Evolutionary conservation across 2,113 vertebrate species (phyloP).

Genomic region (Corythornis vintsioides): DNA sequence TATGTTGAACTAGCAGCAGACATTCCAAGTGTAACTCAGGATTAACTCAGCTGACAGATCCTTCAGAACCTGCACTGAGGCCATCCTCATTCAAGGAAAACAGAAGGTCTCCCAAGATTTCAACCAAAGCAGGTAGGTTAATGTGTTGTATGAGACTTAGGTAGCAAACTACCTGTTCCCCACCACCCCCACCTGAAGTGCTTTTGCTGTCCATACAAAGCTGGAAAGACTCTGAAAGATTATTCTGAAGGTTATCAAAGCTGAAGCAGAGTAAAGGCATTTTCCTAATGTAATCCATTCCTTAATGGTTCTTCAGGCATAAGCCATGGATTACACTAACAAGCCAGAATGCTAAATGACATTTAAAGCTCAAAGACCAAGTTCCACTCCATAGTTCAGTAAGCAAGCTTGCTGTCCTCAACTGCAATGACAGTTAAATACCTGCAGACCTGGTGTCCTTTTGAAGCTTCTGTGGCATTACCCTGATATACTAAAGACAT

Average conservation of each 20-base stretch:
- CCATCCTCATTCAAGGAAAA: neutral
- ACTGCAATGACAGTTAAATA: neutral
- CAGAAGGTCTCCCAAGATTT: neutral
- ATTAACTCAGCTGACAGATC: neutral
- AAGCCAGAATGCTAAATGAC: neutral
- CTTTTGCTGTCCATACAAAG: neutral
- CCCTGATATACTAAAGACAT: neutral
- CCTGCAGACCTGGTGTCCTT: neutral
- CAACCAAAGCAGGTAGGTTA: neutral
- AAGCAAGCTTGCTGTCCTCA: neutral
- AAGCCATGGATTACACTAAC: neutral
- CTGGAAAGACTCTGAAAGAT: neutral
- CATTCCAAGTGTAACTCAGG: neutral
- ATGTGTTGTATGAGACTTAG: neutral
- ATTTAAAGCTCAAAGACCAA: neutral
- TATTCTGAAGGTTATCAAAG: slow-evolving; percentile 1
- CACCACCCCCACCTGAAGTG: neutral
- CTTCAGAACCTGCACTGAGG: neutral
- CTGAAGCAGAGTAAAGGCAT: neutral
- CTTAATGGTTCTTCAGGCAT: neutral
- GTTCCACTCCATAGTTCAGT: neutral
- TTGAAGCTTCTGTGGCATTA: neutral
- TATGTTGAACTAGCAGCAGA: neutral
- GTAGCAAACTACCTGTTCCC: neutral
- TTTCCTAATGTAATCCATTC: neutral